These are phyloP conservation scores for Drosophila azteca DNA, from an alignment of 1,140 invertebrate genomes.

Conservation along the genomic window DNA sequence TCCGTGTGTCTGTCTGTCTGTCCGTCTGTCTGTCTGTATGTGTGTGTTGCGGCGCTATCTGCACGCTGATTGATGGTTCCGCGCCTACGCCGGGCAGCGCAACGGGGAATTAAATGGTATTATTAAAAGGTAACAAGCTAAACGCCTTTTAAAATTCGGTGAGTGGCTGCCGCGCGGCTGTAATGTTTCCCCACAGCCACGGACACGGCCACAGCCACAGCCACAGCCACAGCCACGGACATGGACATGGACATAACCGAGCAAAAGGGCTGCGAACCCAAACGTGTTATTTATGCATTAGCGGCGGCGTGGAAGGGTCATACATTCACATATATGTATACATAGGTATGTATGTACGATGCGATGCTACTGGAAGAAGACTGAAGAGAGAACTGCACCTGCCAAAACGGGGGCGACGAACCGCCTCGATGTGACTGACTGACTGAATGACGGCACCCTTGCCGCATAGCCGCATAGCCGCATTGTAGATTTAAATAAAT, in stretches of 20 bases:
- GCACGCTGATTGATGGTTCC: conserved; percentile 72
- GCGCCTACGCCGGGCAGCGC: conserved; percentile 64
- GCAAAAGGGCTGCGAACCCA: conserved; percentile 31
- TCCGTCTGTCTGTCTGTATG: neutral
- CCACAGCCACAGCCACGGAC: conserved; percentile 3
- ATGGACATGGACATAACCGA: conserved; percentile 25
- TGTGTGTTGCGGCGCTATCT: conserved; percentile 60
- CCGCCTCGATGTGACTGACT: conserved; percentile 43
- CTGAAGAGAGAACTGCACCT: conserved; percentile 55
- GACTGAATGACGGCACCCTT: conserved; percentile 42
- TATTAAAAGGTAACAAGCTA: conserved; percentile 81
- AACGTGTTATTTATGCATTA: conserved; percentile 78
- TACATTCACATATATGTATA: too few relatives aligned
- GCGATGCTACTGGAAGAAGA: conserved; percentile 13
- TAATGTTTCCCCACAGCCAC: conserved; percentile 21
- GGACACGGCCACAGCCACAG: neutral
- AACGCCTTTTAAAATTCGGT: conserved; percentile 77
- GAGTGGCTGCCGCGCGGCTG: conserved; percentile 43
- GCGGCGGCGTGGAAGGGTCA: conserved; percentile 31
- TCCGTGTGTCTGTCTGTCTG: neutral
- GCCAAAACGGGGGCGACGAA: conserved; percentile 71
- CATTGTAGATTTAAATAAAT: conserved; percentile 79
- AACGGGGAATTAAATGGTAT: conserved; percentile 77
- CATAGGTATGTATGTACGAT: too few relatives aligned
- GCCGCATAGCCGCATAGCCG: conserved; percentile 1